Percentiles rank a stretch among this genome's conserved stretches.
These are phyloP conservation scores for Trochalopteron elliotii DNA, from an alignment of 2,113 vertebrate genomes.

Conservation along the genomic window DNA sequence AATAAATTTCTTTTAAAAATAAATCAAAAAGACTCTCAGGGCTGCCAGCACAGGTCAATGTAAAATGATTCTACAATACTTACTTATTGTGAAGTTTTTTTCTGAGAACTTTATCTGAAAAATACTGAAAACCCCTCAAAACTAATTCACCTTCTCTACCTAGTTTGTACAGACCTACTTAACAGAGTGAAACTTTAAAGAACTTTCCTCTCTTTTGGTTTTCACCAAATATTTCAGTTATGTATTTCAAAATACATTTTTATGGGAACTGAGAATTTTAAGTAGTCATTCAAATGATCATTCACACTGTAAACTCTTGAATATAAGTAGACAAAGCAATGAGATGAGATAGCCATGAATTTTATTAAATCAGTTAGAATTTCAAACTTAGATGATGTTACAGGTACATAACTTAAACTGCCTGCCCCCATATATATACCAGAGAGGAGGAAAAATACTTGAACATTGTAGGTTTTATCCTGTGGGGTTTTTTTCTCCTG, in stretches of 20 bases:
- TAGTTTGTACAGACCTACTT: not conserved
- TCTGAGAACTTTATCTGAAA: not conserved
- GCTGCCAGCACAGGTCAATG: not conserved
- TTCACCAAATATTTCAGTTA: not conserved
- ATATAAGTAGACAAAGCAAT: not conserved
- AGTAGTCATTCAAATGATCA: not conserved
- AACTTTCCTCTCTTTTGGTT: not conserved
- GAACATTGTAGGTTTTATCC: not conserved
- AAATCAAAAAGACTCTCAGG: not conserved
- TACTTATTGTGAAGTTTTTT: not conserved
- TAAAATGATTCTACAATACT: conserved; percentile 1
- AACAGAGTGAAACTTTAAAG: not conserved
- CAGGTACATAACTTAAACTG: not conserved
- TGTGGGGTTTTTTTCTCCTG: not conserved
- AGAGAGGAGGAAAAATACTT: not conserved
- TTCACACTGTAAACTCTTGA: not conserved
- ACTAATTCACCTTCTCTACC: not conserved
- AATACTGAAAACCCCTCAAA: not conserved
- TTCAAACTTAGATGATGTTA: not conserved
- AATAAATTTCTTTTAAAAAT: conserved; percentile 32
- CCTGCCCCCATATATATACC: not conserved
- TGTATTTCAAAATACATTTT: not conserved
- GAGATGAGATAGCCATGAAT: not conserved
- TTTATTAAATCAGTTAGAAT: not conserved
- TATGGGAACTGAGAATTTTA: not conserved